Conservation (phyloP, 1,140 invertebrate genomes). For the Zaprionus camerounensis region DNA sequence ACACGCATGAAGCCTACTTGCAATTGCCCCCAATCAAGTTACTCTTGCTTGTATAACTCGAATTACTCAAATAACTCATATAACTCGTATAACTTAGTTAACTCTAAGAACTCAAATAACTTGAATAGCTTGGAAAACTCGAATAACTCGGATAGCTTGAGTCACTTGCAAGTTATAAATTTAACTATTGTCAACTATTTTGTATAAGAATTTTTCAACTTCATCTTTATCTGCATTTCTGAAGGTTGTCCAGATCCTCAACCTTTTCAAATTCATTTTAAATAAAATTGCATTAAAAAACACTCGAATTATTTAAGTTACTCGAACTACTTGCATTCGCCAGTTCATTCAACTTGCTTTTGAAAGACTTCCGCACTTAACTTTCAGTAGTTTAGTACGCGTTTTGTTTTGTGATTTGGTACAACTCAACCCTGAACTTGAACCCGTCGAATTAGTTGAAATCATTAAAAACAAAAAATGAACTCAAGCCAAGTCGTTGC, state of each 20-base stretch:
- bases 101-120: background rate
- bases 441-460: slow-evolving; percentile 53
- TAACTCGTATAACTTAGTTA: no score
- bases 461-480: slow-evolving; percentile 59
- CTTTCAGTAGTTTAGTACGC: slow-evolving; percentile 27
- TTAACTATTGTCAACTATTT: no score
- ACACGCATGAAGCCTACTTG: no score
- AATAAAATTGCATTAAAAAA: background rate
- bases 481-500: slow-evolving; percentile 48
- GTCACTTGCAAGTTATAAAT: background rate
- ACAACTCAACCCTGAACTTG: slow-evolving; percentile 70
- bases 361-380: slow-evolving; percentile 30
- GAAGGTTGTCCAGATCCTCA: no score
- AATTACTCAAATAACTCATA: background rate
- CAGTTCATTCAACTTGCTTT: background rate
- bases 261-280: background rate
- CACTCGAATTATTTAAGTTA: background rate
- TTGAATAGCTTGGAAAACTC: background rate
- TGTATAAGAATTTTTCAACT: no score
- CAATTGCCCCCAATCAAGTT: slow-evolving; percentile 26
- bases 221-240: no score
- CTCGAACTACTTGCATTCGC: background rate
- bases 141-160: background rate
- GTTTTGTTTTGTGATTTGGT: slow-evolving; percentile 50
- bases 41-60: background rate